Evolutionary conservation across 1,140 invertebrate species (phyloP).

Genomic region (Drosophila mayri): DNA sequence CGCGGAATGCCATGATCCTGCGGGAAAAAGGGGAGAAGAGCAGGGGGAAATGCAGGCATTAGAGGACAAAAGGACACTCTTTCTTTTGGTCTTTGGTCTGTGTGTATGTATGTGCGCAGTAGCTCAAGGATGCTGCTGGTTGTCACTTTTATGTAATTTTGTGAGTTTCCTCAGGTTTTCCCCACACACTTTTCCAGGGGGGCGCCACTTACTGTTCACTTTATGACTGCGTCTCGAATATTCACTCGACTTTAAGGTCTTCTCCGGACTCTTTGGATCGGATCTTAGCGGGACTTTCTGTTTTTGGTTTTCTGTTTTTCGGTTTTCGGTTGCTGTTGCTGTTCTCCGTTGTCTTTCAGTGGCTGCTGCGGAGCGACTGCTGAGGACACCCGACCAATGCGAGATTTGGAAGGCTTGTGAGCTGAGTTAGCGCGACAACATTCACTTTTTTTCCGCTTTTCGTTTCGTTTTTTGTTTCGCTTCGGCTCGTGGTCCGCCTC

Average conservation of each 20-base stretch:
- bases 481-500: constrained; percentile 61
- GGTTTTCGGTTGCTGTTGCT: constrained; percentile 14
- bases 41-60: constrained; percentile 2
- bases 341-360: constrained; percentile 21
- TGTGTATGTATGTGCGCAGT: constrained; percentile 22
- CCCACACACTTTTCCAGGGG: not conserved
- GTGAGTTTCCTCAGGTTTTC: constrained; percentile 20
- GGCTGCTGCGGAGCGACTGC: constrained; percentile 54
- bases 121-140: constrained; percentile 16
- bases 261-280: constrained; percentile 6
- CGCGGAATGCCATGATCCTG: constrained; percentile 77
- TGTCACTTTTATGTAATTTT: constrained; percentile 50
- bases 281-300: constrained; percentile 45
- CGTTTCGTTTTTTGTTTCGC: constrained; percentile 19
- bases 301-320: constrained; percentile 16
- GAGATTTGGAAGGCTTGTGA: constrained; percentile 82
- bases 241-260: constrained; percentile 20
- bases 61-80: constrained; percentile 64
- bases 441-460: constrained; percentile 76
- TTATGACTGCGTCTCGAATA: constrained; percentile 6
- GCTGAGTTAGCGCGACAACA: constrained; percentile 71
- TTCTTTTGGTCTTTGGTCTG: not conserved
- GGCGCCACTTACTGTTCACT: constrained; percentile 50
- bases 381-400: constrained; percentile 74
- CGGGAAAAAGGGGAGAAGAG: not conserved